Percentiles rank a stretch among this genome's conserved stretches.
These are phyloP conservation scores for Zapus hudsonius DNA, from an alignment of 2,113 vertebrate species.

Conservation along the genomic window DNA sequence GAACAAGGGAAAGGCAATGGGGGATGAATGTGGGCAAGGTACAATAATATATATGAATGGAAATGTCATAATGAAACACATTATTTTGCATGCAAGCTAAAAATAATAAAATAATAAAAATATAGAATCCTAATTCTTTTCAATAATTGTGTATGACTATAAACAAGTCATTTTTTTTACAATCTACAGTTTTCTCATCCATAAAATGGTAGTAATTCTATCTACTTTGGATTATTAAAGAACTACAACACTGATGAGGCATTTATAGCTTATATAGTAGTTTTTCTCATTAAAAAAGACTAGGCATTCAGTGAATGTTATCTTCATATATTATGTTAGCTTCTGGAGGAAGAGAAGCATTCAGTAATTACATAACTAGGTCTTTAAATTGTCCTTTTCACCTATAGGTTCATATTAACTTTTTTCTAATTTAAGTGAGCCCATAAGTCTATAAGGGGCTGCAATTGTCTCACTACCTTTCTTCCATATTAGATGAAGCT, in stretches of 20 bases:
- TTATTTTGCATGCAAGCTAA: no score
- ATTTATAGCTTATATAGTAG: not conserved
- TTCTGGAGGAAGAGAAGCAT: not conserved
- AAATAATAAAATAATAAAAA: no score
- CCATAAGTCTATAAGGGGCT: not conserved
- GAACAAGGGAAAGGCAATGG: no score
- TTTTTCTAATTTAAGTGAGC: not conserved
- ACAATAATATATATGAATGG: no score
- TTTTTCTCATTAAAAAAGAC: not conserved
- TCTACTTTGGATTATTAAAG: not conserved
- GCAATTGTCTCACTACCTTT: not conserved
- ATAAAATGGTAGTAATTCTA: not conserved
- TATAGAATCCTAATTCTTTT: not conserved
- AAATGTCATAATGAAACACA: no score
- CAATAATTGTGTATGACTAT: not conserved
- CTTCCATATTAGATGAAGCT: no score
- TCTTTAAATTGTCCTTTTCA: not conserved
- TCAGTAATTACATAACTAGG: not conserved
- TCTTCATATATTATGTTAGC: not conserved
- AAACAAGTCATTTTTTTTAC: not conserved
- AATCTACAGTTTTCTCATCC: not conserved
- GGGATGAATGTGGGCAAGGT: no score
- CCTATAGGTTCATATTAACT: not conserved
- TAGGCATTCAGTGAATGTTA: not conserved
- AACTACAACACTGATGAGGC: not conserved